Base-by-base conservation (phyloP, 2,113 vertebrate species). In the Castor canadensis region DNA sequence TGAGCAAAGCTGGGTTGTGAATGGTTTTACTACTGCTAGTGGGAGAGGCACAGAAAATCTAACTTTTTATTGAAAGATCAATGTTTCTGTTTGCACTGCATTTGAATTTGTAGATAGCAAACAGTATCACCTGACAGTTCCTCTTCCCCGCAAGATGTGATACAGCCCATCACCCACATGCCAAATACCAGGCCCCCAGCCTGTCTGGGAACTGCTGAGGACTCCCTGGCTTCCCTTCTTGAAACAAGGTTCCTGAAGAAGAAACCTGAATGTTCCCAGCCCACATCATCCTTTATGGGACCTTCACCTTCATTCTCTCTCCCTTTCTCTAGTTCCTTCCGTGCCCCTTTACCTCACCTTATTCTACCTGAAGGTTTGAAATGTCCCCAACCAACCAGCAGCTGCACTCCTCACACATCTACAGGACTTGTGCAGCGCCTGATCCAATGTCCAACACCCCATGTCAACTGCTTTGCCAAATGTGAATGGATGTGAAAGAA, bases 21-120 rank as follows among this genome's bases (percentile, higher is more conserved):
- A 32, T 52, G 83, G 76, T 49, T 73, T 32, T 86, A 30, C 71
- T 89, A 4, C 89, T 54, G 49, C 45, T 40, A 91, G n/a, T n/a
- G 89, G 93, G 43, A 95, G 60, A 76, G 95, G 95, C 79, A 96
- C 93, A 93, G 49, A 35, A 1, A 93, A 98, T 91, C 75, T 94
- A n/a, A 64, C 93, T 96, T 82, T 97, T 96, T 1, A 85, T 73
- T 96, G 73, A 86, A 66, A 94, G 84, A 76, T 81, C 95, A 95
- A 87, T 94, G 87, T 75, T 69, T 94, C 64, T 52, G 67, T 80
- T 91, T 91, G 89, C 83, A 82, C 32, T 95, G 60, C 45, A 72
- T 87, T 87, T 49, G 38, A 96, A 91, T 97, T 95, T 89, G 49
- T n/a, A 93, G 38, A 72, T 15, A 30, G 19, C 69, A 97, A 84